Percentiles rank a stretch among this genome's conserved stretches.
phyloP scores from a whole-genome alignment of 2,113 vertebrate genomes.

The Bagarius yarrelli region DNA sequence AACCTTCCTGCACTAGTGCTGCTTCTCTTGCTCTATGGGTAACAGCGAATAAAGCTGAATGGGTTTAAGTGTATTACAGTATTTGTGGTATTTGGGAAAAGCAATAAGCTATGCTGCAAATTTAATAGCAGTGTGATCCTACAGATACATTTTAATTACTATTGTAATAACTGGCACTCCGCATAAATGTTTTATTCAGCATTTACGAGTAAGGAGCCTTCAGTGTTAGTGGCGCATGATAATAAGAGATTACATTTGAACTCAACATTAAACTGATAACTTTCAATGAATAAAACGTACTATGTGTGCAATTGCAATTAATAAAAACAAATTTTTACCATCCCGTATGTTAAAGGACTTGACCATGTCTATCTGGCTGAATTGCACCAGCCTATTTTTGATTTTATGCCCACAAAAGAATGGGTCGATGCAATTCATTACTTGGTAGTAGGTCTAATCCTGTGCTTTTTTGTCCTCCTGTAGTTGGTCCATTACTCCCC shows the following conservation, averaged over 20 bases:
- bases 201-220: not conserved
- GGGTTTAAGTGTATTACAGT: not conserved
- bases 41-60: not conserved
- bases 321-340: too few relatives aligned
- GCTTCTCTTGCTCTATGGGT: constrained; percentile 78
- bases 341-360: too few relatives aligned
- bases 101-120: too few relatives aligned
- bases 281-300: not conserved
- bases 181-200: not conserved
- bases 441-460: not conserved
- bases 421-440: not conserved
- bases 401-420: not conserved
- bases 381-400: not conserved
- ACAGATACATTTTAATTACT: not conserved
- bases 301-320: not conserved
- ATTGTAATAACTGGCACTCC: not conserved
- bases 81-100: not conserved
- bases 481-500: constrained; percentile 79
- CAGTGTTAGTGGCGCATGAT: not conserved
- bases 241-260: not conserved
- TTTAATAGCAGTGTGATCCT: not conserved
- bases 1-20: constrained; percentile 77
- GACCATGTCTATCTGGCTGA: too few relatives aligned
- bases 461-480: constrained; percentile 14
- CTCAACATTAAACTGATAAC: not conserved